Evolutionary conservation across 2,113 vertebrate species (phyloP), one percentile per base, ranked within the genome.

Genomic region (Sebastes schlegelii): DNA sequence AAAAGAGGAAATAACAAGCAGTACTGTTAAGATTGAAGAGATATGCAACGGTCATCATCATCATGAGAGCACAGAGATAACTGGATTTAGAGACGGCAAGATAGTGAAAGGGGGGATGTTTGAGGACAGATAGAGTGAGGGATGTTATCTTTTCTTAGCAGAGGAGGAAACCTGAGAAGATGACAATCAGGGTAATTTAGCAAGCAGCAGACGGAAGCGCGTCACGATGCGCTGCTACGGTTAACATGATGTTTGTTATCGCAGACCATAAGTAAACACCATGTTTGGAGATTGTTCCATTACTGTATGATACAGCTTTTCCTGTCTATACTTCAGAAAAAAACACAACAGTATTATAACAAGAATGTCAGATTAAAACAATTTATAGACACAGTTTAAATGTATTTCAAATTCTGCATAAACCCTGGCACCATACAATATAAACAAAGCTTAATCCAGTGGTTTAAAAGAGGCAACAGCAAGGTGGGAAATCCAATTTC

Each of bases 91-190:
- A 93, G 86, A 92, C 92, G 83, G 85, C 86, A 75, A 89, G 91
- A 93, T 91, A 92, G 91, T 68, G 70, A 84, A 88, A 90, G 81
- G 81, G 83, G 86, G 92, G 90, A 91, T 92, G 92, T 93, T 92
- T 9, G 83, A 90, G 91, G 82, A 92, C 87, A 93, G 93, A 94
- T 91, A 94, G 89, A 92, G 87, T 71, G 86, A 90, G 88, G 92
- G 91, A 92, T 91, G 91, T 94, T 95, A 95, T 95, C 94, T 93
- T 89, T 77, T 87, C 89, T 84, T 62, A 85, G 89, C 94, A 95
- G 94, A 93, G 91, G 90, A 95, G 94, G 93, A 95, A 95, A 94
- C 92, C 90, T 92, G 88, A 94, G 93, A 90, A 95, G 93, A 94
- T 95, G 93, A 91, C 92, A 94, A 95, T 95, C 94, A 88, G 89